Evolutionary conservation across 2,888 invertebrate species (phyloP).

Genomic region (Sialis fuliginosa): DNA sequence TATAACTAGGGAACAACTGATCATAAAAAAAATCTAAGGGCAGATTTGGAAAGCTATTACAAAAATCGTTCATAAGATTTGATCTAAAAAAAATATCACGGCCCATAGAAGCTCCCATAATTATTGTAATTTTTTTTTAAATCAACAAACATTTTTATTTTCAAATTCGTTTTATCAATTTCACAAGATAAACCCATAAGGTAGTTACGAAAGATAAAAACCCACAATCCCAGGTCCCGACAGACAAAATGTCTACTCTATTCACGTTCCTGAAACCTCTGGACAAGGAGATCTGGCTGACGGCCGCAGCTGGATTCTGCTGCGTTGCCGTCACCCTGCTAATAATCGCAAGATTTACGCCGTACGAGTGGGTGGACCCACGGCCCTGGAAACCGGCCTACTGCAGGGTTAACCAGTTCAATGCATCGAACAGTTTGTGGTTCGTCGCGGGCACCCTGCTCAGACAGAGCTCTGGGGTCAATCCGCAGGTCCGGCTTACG

Average conservation of each 20-base stretch:
- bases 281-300: slow-evolving; percentile 46
- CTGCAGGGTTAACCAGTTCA: slow-evolving; percentile 35
- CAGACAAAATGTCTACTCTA: slow-evolving; percentile 34
- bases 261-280: slow-evolving; percentile 50
- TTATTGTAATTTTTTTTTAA: too few species aligned
- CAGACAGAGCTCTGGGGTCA: slow-evolving; percentile 39
- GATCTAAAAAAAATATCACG: too few species aligned
- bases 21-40: too few species aligned
- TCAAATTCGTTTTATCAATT: too few species aligned
- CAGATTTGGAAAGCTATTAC: too few species aligned
- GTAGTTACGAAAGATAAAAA: too few species aligned
- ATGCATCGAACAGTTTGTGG: slow-evolving; percentile 45
- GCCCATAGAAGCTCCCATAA: too few species aligned
- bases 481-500: slow-evolving; percentile 30
- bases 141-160: too few species aligned
- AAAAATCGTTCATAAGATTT: too few species aligned
- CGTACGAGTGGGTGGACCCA: slow-evolving; percentile 42
- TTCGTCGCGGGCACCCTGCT: slow-evolving; percentile 47
- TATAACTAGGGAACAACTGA: too few species aligned
- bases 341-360: slow-evolving; percentile 39
- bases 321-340: slow-evolving; percentile 38
- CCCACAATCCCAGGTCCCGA: slow-evolving; percentile 26
- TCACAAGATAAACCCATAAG: too few species aligned
- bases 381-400: slow-evolving; percentile 20
- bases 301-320: slow-evolving; percentile 39